Conservation (phyloP, 2,797 vertebrate genomes). For the Melanotaenia maccullochi region DNA sequence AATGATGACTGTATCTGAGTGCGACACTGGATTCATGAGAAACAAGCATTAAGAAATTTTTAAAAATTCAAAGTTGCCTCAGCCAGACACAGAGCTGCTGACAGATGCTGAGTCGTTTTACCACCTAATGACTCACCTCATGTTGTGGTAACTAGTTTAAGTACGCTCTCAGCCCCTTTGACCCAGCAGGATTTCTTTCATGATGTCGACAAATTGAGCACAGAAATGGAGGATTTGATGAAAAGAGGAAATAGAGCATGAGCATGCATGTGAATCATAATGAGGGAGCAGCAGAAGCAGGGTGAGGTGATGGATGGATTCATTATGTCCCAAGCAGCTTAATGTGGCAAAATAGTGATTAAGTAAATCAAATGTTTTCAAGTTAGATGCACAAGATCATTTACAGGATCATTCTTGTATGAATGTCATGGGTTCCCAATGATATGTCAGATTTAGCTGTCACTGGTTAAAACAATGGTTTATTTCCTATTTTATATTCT, state of each 20-base stretch:
- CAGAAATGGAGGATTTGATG: constrained; percentile 30
- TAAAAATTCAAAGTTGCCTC: not conserved
- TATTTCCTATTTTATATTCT: not conserved
- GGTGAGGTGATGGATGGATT: constrained; percentile 11
- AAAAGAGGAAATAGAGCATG: constrained; percentile 46
- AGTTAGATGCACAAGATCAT: not conserved
- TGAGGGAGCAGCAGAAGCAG: constrained; percentile 28
- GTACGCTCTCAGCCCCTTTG: constrained; percentile 2
- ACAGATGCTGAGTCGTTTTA: not conserved
- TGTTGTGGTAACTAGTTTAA: constrained; percentile 19
- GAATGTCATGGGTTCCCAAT: not conserved
- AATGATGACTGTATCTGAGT: not conserved
- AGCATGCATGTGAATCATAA: constrained; percentile 22
- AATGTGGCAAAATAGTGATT: not conserved
- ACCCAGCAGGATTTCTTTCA: constrained; percentile 27
- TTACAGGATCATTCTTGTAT: not conserved
- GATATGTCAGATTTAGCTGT: not conserved
- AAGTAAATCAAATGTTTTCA: not conserved
- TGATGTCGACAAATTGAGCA: constrained; percentile 29
- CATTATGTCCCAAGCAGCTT: constrained; percentile 4
- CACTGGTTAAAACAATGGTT: not conserved
- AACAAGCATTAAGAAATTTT: not conserved
- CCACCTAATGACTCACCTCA: not conserved
- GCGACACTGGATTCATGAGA: not conserved
- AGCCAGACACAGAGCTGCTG: not conserved